Percentiles rank a stretch among this genome's conserved stretches.
These are phyloP conservation scores for Apoda limacodes DNA, from an alignment of 2,888 invertebrate genomes.

Conservation along the genomic window DNA sequence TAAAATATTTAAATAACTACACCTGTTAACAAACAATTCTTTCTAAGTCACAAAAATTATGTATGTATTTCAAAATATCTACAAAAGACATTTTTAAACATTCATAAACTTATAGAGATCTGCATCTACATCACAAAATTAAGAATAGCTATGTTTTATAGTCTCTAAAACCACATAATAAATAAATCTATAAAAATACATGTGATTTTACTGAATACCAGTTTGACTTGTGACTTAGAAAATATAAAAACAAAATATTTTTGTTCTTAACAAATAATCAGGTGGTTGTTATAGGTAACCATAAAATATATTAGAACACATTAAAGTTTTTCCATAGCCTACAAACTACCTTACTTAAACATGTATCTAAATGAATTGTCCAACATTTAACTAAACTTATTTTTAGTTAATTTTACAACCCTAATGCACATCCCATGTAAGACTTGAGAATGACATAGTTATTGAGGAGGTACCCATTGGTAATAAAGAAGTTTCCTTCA, in stretches of 20 bases:
- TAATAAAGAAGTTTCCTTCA: too few species aligned
- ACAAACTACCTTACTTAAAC: constrained; percentile 17
- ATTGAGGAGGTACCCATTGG: too few species aligned
- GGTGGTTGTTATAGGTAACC: constrained; percentile 41
- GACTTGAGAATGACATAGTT: too few species aligned
- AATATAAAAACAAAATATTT: constrained; percentile 40
- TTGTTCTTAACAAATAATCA: constrained; percentile 40
- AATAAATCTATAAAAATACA: too few species aligned
- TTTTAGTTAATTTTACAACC: constrained; percentile 25
- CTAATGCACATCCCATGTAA: constrained; percentile 34
- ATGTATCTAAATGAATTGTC: constrained; percentile 15
- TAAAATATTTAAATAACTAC: constrained; percentile 59
- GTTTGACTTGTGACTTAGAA: constrained; percentile 51
- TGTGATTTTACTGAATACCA: too few species aligned
- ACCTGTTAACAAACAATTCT: constrained; percentile 61
- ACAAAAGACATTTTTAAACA: too few species aligned
- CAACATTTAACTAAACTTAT: constrained; percentile 20
- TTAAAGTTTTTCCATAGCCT: constrained; percentile 20
- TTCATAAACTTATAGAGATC: too few species aligned
- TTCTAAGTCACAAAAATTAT: constrained; percentile 61
- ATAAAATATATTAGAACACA: constrained; percentile 31
- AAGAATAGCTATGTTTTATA: too few species aligned
- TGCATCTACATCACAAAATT: too few species aligned
- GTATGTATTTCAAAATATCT: too few species aligned
- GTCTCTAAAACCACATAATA: too few species aligned